Percentiles rank a stretch among this genome's conserved stretches.
phyloP scores from a whole-genome alignment of 2,888 invertebrate genomes.

The Archips crataeganus region DNA sequence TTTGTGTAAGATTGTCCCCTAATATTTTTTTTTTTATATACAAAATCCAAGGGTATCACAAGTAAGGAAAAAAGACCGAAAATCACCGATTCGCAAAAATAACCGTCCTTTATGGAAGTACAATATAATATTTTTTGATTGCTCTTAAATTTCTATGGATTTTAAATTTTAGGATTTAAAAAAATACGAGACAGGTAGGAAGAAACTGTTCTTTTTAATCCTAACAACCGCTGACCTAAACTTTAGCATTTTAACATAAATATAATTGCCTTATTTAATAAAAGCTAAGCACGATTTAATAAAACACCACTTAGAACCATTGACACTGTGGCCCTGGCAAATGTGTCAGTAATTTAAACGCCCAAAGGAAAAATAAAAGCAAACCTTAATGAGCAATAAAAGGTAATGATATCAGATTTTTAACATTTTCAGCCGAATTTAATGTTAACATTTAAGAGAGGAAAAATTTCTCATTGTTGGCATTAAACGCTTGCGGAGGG shows the following conservation, averaged over 20 bases:
- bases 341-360: slow-evolving; percentile 50
- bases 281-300: slow-evolving; percentile 33
- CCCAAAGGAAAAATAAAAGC: slow-evolving; percentile 64
- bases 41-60: no score
- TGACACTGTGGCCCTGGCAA: slow-evolving; percentile 40
- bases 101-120: no score
- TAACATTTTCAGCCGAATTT: slow-evolving; percentile 71
- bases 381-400: slow-evolving; percentile 76
- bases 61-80: no score
- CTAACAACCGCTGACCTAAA: neutral
- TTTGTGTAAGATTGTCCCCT: no score
- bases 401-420: slow-evolving; percentile 76
- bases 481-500: slow-evolving; percentile 77
- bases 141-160: no score
- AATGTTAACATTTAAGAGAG: slow-evolving; percentile 78
- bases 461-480: slow-evolving; percentile 77
- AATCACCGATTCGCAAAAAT: no score
- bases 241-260: slow-evolving; percentile 21
- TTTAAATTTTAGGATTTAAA: no score
- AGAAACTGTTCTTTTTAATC: neutral
- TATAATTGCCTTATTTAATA: slow-evolving; percentile 32
- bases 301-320: slow-evolving; percentile 38
- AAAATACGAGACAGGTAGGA: neutral
- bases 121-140: no score
- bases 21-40: no score